Percentiles rank a stretch among this genome's conserved stretches.
These are phyloP conservation scores for Paratilapia polleni DNA, from an alignment of 2,113 vertebrate species.

Conservation along the genomic window DNA sequence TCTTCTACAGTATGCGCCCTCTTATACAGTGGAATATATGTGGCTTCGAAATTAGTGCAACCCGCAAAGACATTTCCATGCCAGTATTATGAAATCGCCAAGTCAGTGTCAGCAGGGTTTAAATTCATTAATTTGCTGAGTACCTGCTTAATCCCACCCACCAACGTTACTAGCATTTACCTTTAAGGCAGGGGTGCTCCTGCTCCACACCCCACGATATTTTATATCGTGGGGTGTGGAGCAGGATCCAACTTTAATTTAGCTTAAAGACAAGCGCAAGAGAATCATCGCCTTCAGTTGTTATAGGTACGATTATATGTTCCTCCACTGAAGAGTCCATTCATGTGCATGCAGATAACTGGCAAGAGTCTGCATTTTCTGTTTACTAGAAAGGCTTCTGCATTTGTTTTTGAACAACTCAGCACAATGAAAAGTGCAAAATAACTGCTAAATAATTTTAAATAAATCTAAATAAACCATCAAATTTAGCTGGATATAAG, in stretches of 20 bases:
- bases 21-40: neutral
- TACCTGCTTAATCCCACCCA: neutral
- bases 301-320: neutral
- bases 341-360: neutral
- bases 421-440: neutral
- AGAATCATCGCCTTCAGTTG: neutral
- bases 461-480: neutral
- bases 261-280: neutral
- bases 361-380: neutral
- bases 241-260: neutral
- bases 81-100: neutral
- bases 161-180: neutral
- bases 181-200: neutral
- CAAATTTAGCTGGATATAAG: neutral
- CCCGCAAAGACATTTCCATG: neutral
- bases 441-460: neutral
- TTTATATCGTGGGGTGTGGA: too few relatives aligned
- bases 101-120: neutral
- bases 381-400: neutral
- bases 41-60: neutral
- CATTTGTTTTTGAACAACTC: neutral
- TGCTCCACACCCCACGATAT: neutral
- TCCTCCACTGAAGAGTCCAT: neutral
- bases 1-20: neutral
- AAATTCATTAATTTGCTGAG: neutral